A percentile compares a stretch with the other conserved stretches of the same genome.
phyloP scores from a whole-genome alignment of 2,113 vertebrate genomes.

The Macrotus californicus region DNA sequence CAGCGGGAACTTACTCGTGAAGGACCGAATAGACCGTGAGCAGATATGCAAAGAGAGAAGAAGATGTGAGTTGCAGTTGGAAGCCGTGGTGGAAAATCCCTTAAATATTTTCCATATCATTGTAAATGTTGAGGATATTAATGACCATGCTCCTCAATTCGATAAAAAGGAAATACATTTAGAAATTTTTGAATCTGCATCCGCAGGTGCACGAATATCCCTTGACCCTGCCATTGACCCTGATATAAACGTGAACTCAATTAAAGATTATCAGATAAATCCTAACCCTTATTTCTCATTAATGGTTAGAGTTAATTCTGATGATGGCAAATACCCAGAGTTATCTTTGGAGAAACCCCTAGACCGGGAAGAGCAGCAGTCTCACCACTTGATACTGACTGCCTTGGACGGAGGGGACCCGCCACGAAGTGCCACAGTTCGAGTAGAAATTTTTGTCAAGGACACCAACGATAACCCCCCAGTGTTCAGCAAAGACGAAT shows the following conservation, averaged over 20 bases:
- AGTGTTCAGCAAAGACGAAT: constrained; percentile 56
- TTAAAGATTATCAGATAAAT: constrained; percentile 58
- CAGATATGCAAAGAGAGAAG: constrained; percentile 59
- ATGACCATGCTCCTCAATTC: constrained; percentile 65
- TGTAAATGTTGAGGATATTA: constrained; percentile 77
- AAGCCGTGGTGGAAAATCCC: constrained; percentile 76
- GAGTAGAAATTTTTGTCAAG: constrained; percentile 65
- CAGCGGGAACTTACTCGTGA: constrained; percentile 66
- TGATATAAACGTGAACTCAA: constrained; percentile 53
- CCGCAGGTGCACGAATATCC: constrained; percentile 24
- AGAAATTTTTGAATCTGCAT: constrained; percentile 51
- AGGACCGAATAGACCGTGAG: constrained; percentile 73
- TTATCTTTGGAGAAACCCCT: constrained; percentile 71
- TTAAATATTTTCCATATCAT: constrained; percentile 75
- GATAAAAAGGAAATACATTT: constrained; percentile 52
- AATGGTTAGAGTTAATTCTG: constrained; percentile 54
- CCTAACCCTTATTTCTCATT: constrained; percentile 55
- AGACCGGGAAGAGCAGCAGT: constrained; percentile 73
- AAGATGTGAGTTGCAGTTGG: constrained; percentile 65
- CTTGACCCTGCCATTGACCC: constrained; percentile 58
- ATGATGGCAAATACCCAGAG: constrained; percentile 59
- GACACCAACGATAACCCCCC: constrained; percentile 78
- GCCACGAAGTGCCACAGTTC: constrained; percentile 45
- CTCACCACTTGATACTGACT: constrained; percentile 64
- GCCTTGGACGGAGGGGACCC: constrained; percentile 73